Percentiles rank a stretch among this genome's conserved stretches.
These are phyloP conservation scores for Ciconia maguari DNA, from an alignment of 2,113 vertebrate genomes.

Conservation along the genomic window DNA sequence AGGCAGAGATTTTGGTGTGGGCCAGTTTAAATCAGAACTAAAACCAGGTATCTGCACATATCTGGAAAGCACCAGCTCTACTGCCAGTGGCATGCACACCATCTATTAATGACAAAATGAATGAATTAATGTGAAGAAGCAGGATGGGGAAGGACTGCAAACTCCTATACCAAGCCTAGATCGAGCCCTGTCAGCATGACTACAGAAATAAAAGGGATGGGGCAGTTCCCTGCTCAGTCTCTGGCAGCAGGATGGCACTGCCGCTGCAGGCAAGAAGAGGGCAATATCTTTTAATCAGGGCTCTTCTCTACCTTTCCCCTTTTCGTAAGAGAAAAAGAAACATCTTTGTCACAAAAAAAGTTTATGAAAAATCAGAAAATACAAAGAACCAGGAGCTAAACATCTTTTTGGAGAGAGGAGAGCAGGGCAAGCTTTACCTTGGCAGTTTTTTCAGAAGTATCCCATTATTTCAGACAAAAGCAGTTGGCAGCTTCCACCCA, in stretches of 20 bases:
- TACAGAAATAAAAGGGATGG: background rate
- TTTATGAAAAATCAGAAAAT: background rate
- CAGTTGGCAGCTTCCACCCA: background rate
- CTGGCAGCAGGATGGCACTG: background rate
- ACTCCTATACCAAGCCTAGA: background rate
- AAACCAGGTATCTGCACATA: background rate
- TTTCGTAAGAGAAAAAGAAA: background rate
- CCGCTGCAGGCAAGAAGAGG: background rate
- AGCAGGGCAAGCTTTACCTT: background rate
- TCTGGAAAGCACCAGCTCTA: background rate
- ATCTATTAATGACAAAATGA: background rate
- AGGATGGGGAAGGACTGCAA: background rate
- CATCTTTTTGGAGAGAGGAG: background rate
- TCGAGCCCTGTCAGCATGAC: background rate
- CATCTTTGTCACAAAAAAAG: background rate
- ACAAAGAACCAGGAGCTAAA: background rate
- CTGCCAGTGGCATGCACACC: no score
- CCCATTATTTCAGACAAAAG: background rate
- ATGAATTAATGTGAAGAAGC: background rate
- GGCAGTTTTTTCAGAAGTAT: background rate
- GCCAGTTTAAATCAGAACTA: background rate
- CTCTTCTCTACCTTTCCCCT: background rate
- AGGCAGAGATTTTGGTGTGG: background rate
- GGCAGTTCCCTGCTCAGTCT: background rate
- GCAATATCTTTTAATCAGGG: background rate